Evolutionary conservation across 2,888 invertebrate species (phyloP).

Genomic region (Agonopterix alstromeriana): DNA sequence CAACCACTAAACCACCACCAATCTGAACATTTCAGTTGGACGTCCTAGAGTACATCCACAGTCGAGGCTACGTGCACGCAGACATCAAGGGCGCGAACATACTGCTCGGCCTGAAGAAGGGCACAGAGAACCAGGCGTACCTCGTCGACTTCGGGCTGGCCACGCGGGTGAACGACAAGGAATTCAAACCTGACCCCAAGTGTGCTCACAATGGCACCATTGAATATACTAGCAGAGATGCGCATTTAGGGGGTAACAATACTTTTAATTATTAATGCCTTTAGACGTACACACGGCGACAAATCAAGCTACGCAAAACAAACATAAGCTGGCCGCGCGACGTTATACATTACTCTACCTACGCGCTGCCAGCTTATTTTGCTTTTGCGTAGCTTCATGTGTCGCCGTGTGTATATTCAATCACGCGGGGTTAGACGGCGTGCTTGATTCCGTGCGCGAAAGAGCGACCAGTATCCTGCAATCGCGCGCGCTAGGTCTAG

Average conservation of each 20-base stretch:
- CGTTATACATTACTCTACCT: too few relatives aligned
- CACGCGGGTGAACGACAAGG: slow-evolving; percentile 83
- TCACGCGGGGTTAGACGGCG: not conserved
- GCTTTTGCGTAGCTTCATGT: too few relatives aligned
- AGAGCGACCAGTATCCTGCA: too few relatives aligned
- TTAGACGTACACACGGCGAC: too few relatives aligned
- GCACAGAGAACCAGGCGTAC: slow-evolving; percentile 83
- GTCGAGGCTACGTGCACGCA: slow-evolving; percentile 93
- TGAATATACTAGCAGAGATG: slow-evolving; percentile 97
- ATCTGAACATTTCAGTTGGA: slow-evolving; percentile 80
- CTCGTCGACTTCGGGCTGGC: slow-evolving; percentile 97
- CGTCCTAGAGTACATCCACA: slow-evolving; percentile 94
- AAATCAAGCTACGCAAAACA: too few relatives aligned
- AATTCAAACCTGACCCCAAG: slow-evolving; percentile 92
- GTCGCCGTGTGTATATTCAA: too few relatives aligned
- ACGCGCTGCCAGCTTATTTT: too few relatives aligned
- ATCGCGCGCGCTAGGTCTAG: too few relatives aligned
- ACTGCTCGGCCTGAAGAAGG: slow-evolving; percentile 82
- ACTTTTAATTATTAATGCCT: too few relatives aligned
- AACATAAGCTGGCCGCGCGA: too few relatives aligned
- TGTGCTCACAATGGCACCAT: slow-evolving; percentile 98
- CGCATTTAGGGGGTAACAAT: slow-evolving; percentile 88
- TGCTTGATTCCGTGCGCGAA: too few relatives aligned
- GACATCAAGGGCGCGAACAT: slow-evolving; percentile 98
- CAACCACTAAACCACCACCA: too few relatives aligned